phyloP scores from a whole-genome alignment of 2,888 invertebrate species.

The Drosophila kuntzei region DNA sequence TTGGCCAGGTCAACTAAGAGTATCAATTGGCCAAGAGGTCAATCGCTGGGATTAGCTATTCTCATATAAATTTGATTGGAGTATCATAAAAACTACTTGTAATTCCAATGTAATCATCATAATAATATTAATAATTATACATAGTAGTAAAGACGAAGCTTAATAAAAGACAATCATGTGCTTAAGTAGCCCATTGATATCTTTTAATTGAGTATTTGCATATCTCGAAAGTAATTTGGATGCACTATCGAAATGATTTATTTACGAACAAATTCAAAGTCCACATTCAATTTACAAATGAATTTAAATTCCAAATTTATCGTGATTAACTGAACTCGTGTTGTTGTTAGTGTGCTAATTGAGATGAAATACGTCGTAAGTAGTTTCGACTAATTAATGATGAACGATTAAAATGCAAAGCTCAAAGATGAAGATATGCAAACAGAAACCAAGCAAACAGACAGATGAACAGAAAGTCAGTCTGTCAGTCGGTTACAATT shows the following conservation, averaged over 20 bases:
- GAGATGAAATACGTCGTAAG: slow-evolving; percentile 36
- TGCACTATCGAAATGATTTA: slow-evolving; percentile 40
- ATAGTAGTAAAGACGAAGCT: background rate
- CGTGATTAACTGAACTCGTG: slow-evolving; percentile 52
- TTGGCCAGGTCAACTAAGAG: background rate
- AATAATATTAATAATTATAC: background rate
- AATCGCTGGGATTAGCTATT: background rate
- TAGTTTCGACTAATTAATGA: slow-evolving; percentile 67
- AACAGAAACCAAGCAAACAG: slow-evolving; percentile 6
- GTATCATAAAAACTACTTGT: background rate
- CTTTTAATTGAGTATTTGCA: slow-evolving; percentile 41
- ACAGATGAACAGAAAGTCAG: background rate
- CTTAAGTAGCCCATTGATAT: slow-evolving; percentile 37
- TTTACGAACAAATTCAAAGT: slow-evolving; percentile 36
- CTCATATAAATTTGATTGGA: background rate
- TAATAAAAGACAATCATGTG: background rate
- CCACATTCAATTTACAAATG: slow-evolving; percentile 36
- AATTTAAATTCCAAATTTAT: slow-evolving; percentile 57
- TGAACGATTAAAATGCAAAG: slow-evolving; percentile 61
- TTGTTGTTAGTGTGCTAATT: slow-evolving; percentile 56
- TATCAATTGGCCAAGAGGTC: background rate
- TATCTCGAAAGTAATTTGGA: slow-evolving; percentile 50
- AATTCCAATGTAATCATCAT: background rate
- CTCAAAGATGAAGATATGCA: slow-evolving; percentile 33
- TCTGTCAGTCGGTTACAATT: slow-evolving; percentile 3